phyloP scores from a whole-genome alignment of 2,797 vertebrate genomes.

The Platyrinchus mystaceus region DNA sequence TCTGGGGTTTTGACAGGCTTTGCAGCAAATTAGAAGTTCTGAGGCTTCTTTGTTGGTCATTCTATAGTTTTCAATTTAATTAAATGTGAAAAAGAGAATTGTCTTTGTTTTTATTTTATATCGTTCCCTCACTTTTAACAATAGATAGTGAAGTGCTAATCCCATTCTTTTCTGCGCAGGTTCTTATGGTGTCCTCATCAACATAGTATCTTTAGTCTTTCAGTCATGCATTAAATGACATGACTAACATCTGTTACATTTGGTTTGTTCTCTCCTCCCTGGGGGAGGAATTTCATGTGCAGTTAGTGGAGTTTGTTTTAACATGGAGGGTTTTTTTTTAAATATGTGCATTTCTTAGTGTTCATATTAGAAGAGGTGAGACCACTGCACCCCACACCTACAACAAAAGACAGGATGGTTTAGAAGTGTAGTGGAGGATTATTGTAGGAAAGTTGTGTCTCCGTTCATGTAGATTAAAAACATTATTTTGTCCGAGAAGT shows the following conservation, averaged over 20 bases:
- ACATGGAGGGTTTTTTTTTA: accelerated
- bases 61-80: not conserved
- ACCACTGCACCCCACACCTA: not conserved
- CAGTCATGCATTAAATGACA: constrained; percentile 54
- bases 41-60: not conserved
- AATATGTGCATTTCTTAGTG: not conserved
- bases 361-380: not conserved
- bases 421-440: not conserved
- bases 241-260: constrained; percentile 44
- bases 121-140: not conserved
- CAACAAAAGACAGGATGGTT: not conserved
- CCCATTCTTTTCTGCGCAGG: not conserved
- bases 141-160: not conserved
- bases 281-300: constrained; percentile 1
- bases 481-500: not conserved
- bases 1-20: not conserved
- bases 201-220: not conserved
- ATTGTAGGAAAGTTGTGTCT: not conserved
- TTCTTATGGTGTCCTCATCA: not conserved
- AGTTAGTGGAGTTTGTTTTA: not conserved
- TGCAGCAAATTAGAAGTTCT: not conserved
- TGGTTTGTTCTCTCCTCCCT: constrained; percentile 14
- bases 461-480: not conserved
- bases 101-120: not conserved
- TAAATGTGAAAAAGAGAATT: not conserved